Evolutionary conservation across 2,888 invertebrate species (phyloP).

Genomic region (Crematogaster levior): DNA sequence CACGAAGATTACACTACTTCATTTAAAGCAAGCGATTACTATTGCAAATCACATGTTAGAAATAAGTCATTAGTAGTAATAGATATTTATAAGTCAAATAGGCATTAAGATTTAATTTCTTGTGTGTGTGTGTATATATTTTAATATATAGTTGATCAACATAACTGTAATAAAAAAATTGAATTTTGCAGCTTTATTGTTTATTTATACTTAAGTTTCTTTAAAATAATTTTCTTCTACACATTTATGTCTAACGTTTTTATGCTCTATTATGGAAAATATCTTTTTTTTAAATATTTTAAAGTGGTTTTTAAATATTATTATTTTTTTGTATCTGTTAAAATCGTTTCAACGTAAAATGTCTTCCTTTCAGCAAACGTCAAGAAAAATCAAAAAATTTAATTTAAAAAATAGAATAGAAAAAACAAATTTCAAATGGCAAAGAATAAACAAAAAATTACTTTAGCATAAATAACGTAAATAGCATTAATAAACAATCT

Average conservation of each 20-base stretch:
- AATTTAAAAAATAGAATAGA: background rate
- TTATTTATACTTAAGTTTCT: background rate
- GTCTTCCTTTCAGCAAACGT: background rate
- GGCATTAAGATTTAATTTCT: slow-evolving; percentile 9
- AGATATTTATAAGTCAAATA: slow-evolving; percentile 18
- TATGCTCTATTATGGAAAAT: too few relatives aligned
- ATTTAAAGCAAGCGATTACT: slow-evolving; percentile 19
- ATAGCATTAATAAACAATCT: background rate
- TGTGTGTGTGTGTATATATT: background rate
- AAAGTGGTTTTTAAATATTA: background rate
- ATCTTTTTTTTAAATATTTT: background rate
- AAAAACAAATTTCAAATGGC: background rate
- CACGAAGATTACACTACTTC: background rate
- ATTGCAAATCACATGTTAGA: background rate
- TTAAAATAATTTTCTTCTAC: background rate
- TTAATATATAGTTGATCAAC: background rate
- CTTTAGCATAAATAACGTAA: background rate
- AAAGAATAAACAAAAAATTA: background rate
- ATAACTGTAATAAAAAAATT: slow-evolving; percentile 3
- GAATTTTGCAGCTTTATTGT: background rate
- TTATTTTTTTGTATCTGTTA: background rate
- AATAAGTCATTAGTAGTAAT: background rate
- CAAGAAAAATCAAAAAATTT: background rate
- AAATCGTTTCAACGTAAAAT: background rate
- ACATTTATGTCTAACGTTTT: background rate